These are phyloP conservation scores for Pangasius sanitwongsei DNA, from an alignment of 2,797 vertebrate genomes.

Conservation along the genomic window DNA sequence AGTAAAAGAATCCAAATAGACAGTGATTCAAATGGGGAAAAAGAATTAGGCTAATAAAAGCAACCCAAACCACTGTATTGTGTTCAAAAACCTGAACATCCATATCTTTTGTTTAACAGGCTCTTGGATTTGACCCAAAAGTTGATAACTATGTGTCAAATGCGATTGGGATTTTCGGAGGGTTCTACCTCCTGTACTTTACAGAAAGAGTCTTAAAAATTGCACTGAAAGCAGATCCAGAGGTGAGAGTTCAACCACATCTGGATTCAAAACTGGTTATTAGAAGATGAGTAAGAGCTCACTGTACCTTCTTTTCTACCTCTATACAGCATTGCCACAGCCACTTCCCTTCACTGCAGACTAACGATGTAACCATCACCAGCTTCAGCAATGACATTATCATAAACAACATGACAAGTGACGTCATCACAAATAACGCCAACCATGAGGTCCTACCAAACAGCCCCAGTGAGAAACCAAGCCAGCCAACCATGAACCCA, in stretches of 20 bases:
- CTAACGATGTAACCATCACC: conserved; percentile 39
- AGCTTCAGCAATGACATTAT: conserved; percentile 54
- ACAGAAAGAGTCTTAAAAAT: conserved; percentile 83
- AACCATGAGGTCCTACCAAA: conserved; percentile 29
- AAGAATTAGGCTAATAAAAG: neutral
- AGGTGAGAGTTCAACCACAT: conserved; percentile 68
- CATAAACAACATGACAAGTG: conserved; percentile 47
- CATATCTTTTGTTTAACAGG: conserved; percentile 64
- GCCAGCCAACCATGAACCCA: neutral
- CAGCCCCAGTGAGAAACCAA: conserved; percentile 42
- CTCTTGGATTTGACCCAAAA: conserved; percentile 85
- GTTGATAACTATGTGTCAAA: conserved; percentile 79
- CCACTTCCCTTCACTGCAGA: conserved; percentile 49
- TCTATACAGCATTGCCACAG: conserved; percentile 51
- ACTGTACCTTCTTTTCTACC: neutral
- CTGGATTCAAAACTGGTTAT: neutral
- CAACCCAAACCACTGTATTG: neutral
- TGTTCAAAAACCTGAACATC: neutral
- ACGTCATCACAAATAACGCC: conserved; percentile 25
- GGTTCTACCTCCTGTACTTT: conserved; percentile 84
- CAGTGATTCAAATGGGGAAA: neutral
- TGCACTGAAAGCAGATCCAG: conserved; percentile 75
- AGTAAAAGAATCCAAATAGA: neutral
- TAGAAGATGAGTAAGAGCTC: neutral
- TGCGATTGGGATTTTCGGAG: conserved; percentile 81